These are phyloP conservation scores for Synchiropus splendidus DNA, from an alignment of 2,113 vertebrate genomes.

Conservation along the genomic window DNA sequence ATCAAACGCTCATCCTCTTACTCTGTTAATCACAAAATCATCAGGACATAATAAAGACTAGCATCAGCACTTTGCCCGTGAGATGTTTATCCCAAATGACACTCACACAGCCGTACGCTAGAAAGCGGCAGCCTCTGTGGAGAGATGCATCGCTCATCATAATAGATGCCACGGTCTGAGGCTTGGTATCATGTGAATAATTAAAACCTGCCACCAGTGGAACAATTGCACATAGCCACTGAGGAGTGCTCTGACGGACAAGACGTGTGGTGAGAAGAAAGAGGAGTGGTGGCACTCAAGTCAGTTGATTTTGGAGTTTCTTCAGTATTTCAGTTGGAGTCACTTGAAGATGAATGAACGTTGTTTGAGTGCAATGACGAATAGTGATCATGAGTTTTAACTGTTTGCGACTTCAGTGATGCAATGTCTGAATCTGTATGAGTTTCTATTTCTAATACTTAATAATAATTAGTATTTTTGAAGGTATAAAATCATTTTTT, in stretches of 20 bases:
- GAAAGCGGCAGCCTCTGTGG: conserved; percentile 18
- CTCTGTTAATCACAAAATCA: conserved; percentile 42
- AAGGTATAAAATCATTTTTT: no score
- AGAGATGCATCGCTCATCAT: conserved; percentile 41
- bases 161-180: conserved; percentile 56
- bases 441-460: no score
- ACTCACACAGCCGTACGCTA: conserved; percentile 1
- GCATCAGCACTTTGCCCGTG: conserved; percentile 50
- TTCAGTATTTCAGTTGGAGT: conserved; percentile 1
- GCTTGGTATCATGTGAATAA: conserved; percentile 61
- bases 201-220: conserved; percentile 58
- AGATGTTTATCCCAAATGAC: conserved; percentile 44
- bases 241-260: conserved; percentile 50
- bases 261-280: conserved; percentile 27
- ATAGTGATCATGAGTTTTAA: no score
- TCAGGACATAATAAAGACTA: conserved; percentile 53
- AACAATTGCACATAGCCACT: conserved; percentile 54
- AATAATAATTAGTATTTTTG: no score
- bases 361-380: no score
- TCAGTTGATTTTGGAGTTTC: conserved; percentile 21
- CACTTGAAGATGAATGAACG: no score
- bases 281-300: conserved; percentile 1
- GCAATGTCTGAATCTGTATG: no score
- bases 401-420: no score
- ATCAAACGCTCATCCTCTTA: conserved; percentile 11